Percentiles rank a stretch among this genome's conserved stretches.
These are phyloP conservation scores for Drepanosiphum platanoidis DNA, from an alignment of 2,888 invertebrate species.

Conservation along the genomic window DNA sequence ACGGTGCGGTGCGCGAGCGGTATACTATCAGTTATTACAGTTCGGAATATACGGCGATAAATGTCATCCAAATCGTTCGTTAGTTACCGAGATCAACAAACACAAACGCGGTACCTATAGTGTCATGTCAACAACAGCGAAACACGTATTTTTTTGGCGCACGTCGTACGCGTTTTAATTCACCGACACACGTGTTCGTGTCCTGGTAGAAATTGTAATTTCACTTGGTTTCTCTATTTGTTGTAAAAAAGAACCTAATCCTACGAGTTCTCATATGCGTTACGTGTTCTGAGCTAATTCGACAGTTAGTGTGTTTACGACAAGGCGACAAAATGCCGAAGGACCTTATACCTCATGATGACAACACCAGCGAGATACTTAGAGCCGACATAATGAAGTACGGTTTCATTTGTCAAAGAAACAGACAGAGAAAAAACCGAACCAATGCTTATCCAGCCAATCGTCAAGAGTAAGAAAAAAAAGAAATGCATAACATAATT, in stretches of 20 bases:
- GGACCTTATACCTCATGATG: constrained; percentile 28
- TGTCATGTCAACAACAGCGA: not conserved
- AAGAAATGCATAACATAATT: not conserved
- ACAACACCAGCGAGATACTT: constrained; percentile 43
- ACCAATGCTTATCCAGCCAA: constrained; percentile 3
- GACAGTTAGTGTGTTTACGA: no score
- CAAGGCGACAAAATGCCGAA: not conserved
- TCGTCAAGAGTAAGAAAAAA: constrained; percentile 36
- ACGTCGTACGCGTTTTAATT: not conserved
- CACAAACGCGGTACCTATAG: no score
- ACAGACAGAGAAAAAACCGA: constrained; percentile 4
- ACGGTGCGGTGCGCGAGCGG: no score
- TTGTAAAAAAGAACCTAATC: not conserved
- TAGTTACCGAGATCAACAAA: no score
- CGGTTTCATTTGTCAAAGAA: constrained; percentile 3
- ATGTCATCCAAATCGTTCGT: no score
- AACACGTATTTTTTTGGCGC: not conserved
- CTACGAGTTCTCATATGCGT: not conserved
- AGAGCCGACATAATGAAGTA: constrained; percentile 30
- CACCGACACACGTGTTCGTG: not conserved
- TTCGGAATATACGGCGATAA: no score
- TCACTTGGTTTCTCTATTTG: not conserved
- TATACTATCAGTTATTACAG: no score
- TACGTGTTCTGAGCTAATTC: not conserved
- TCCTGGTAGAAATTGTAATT: not conserved